phyloP scores from a whole-genome alignment of 1,140 invertebrate genomes.

The Anadara kagoshimensis region DNA sequence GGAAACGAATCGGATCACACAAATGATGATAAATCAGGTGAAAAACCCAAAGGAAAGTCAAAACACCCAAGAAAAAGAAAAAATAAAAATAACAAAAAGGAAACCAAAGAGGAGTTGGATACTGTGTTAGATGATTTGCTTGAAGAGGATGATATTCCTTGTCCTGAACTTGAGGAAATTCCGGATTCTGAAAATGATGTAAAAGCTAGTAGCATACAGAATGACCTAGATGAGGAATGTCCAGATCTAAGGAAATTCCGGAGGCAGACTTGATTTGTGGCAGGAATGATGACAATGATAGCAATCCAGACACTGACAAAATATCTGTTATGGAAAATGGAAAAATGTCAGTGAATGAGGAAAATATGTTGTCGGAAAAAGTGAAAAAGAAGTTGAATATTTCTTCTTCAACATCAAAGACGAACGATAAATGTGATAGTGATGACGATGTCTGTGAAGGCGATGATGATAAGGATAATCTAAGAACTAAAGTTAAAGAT shows the following conservation, averaged over 20 bases:
- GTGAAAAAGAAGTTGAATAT: conserved; percentile 36
- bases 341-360: background rate
- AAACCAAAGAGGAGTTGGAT: too few species aligned
- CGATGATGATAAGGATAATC: background rate
- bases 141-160: too few species aligned
- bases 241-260: conserved; percentile 22
- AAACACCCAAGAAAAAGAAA: background rate
- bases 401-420: conserved; percentile 17
- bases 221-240: conserved; percentile 20
- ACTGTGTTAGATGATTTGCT: too few species aligned
- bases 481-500: background rate
- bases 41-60: background rate
- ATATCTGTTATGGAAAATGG: conserved; percentile 1
- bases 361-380: conserved; percentile 14
- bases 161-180: background rate
- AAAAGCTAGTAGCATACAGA: background rate
- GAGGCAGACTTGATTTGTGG: conserved; percentile 24
- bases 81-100: too few species aligned
- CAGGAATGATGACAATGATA: conserved; percentile 8
- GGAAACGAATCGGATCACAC: conserved; percentile 17
- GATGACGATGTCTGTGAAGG: conserved; percentile 27
- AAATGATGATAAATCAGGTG: conserved; percentile 26
- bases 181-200: background rate
- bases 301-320: background rate
- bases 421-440: conserved; percentile 20